Evolutionary conservation across 1,140 invertebrate genomes (phyloP), one percentile per base, ranked within the genome.

Genomic region (Cydia fagiglandana): DNA sequence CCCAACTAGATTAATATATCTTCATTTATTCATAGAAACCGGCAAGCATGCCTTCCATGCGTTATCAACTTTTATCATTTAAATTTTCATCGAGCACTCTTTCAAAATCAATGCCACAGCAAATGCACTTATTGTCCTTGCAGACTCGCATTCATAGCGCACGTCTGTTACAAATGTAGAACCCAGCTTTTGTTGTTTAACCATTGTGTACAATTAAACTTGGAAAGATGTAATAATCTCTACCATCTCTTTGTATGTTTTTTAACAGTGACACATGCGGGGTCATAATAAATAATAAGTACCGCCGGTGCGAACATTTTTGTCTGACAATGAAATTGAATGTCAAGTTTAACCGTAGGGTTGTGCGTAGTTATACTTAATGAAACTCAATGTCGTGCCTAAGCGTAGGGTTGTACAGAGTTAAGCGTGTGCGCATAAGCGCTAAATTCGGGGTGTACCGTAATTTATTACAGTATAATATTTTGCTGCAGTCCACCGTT

Each of bases 1-100:
- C 89, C 90, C 85, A 87, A 90, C 84, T 88, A 86, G 86, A 90
- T 91, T 90, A 91, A 92, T 92, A 92, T 89, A 92, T 92, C 88
- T 92, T 92, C 88, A 89, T 91, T 85, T 89, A 86, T 88, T 85
- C 86, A 87, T 41, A 82, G 79, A 82, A 80, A 83, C 75, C 80
- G 79, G 79, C 80, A 79, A 74, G 77, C 74, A 82, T 80, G 78
- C 81, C 79, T 73, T 81, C 56, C 56, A 61, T 24, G 56, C 86
- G 70, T 84, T 83, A 86, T 86, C 82, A 76, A 86, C 81, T 88
- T 87, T 91, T 90, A 90, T 88, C 84, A 90, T 91, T 90, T 78
- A 91, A 89, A 89, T 90, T 61, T 85, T 82, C 64, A 80, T 75
- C 76, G 81, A 81, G 73, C 80, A 74, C 66, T 79, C 76, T 87